Percentiles rank a stretch among this genome's conserved stretches.
Conservation (phyloP, 1,140 invertebrate species). For the Frieseomelitta varia region DNA sequence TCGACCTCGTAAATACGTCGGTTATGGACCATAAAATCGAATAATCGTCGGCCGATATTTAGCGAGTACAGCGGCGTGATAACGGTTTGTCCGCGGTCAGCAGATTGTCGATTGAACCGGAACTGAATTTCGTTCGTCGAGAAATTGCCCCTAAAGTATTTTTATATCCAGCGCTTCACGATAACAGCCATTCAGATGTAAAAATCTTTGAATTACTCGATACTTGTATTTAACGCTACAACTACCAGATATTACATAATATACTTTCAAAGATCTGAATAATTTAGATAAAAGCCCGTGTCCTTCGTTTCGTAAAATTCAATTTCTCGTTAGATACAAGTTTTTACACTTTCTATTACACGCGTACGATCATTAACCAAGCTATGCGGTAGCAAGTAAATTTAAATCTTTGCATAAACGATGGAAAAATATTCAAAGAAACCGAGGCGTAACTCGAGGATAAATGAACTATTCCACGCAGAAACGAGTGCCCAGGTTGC, state of each 20-base stretch:
- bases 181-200: not conserved
- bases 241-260: too few relatives aligned
- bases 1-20: conserved; percentile 58
- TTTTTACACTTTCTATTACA: too few relatives aligned
- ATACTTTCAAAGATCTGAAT: too few relatives aligned
- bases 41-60: conserved; percentile 62
- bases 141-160: not conserved
- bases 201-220: not conserved
- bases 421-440: not conserved
- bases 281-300: too few relatives aligned
- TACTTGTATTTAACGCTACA: not conserved
- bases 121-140: conserved; percentile 12
- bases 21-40: conserved; percentile 59
- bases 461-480: not conserved
- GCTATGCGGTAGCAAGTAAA: not conserved
- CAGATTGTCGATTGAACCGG: conserved; percentile 48
- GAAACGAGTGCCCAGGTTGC: not conserved
- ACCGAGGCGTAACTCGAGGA: not conserved
- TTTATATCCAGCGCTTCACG: not conserved
- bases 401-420: not conserved
- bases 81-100: conserved; percentile 60
- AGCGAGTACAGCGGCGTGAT: conserved; percentile 51
- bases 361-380: not conserved
- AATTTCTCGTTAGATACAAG: too few relatives aligned
- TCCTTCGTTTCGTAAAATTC: too few relatives aligned